Evolutionary conservation across 2,113 vertebrate species (phyloP).

Genomic region (Vidua chalybeata): DNA sequence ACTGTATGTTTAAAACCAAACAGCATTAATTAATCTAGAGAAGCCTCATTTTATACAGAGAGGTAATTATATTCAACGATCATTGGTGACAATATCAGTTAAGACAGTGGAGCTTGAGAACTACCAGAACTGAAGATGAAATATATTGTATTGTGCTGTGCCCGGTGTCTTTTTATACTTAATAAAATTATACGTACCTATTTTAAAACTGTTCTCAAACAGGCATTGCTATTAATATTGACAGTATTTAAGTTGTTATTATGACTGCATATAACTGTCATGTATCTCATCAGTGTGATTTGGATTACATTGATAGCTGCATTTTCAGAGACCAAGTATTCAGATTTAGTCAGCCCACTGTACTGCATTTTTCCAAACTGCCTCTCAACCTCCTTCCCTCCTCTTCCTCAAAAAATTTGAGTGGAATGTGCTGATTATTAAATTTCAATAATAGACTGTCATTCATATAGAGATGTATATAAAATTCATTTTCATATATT

Average conservation of each 20-base stretch:
- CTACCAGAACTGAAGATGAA: slow-evolving; percentile 11
- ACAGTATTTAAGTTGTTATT: background rate
- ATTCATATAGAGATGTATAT: slow-evolving; percentile 12
- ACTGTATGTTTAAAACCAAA: slow-evolving; percentile 44
- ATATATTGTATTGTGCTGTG: slow-evolving; percentile 45
- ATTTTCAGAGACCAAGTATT: background rate
- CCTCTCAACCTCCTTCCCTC: background rate
- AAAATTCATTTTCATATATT: slow-evolving; percentile 36
- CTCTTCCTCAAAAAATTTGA: slow-evolving; percentile 42
- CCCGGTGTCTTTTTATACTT: slow-evolving; percentile 54
- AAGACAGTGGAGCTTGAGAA: slow-evolving; percentile 6
- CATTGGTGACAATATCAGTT: background rate
- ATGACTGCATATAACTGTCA: background rate
- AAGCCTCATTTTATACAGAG: slow-evolving; percentile 28
- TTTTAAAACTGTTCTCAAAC: slow-evolving; percentile 52
- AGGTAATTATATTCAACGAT: slow-evolving; percentile 10
- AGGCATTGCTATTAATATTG: slow-evolving; percentile 23
- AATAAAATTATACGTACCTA: slow-evolving; percentile 39
- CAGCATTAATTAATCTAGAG: background rate
- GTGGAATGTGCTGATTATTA: slow-evolving; percentile 56
- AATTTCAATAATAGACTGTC: background rate
- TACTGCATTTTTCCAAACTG: background rate
- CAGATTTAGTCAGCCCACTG: slow-evolving; percentile 22
- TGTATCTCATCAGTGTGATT: background rate
- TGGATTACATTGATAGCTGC: background rate